A percentile compares a stretch with the other conserved stretches of the same genome.
Evolutionary conservation across 2,113 vertebrate species (phyloP).

Genomic region (Felis catus): F.catus_Fca126_mat1.0 CM031414.1:66280501-66281000

Average conservation of each 20-base stretch:
- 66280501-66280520: neutral
- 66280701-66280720: neutral
- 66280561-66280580: neutral
- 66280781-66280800: neutral
- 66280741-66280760: neutral
- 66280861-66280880: neutral
- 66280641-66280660: neutral
- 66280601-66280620: neutral
- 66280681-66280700: slow-evolving; percentile 1
- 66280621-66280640: neutral
- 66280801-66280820: neutral
- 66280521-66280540: neutral
- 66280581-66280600: neutral
- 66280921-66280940: slow-evolving; percentile 23
- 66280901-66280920: neutral
- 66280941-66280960: neutral
- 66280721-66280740: neutral
- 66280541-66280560: neutral
- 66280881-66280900: neutral
- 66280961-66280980: neutral
- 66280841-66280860: neutral
- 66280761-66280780: neutral
- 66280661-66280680: neutral
- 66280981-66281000: neutral
- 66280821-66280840: neutral